Base-by-base conservation (phyloP, 2,888 invertebrate genomes). In the Rhamphomyia laevipes region DNA sequence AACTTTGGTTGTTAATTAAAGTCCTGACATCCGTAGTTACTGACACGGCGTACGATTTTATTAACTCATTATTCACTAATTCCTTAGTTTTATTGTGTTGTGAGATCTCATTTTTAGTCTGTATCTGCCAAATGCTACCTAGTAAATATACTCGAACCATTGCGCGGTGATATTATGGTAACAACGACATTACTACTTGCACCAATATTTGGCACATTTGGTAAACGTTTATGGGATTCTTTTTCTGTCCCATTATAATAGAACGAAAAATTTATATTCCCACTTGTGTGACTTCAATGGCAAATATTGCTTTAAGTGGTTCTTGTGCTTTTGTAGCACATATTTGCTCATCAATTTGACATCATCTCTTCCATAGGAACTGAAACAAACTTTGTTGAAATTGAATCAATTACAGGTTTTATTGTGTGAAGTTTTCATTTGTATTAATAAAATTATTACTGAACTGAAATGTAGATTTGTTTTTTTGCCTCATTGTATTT, bases 271-370 rank as follows among this genome's bases (percentile, higher is more conserved):
- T 18, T 53, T 56, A 17, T 46, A 56, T 7, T 52, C 52, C 49
- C 51, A 53, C 40, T 56, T 56, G 44, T 56, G 48, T 1, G 55
- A 52, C 44, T 55, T 55, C 12, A 18, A 6, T 4, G 46, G 40
- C 9, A 45, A 17, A 21, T 45, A 45, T n/a, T 45, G 45, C 27
- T 45, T 37, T 21, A 45, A 10, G n/a, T 30, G n/a, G 7, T n/a
- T 37, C n/a, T 3, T 21, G 15, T 2, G 35, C n/a, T 16, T 45
- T 45, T 21, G 45, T 35, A n/a, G 45, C 35, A 35, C 33, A 45
- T 11, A 45, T 21, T 21, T 45, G 35, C 4, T 45, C 35, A 35
- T 45, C 45, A 13, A 18, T n/a, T 21, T 23, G 15, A 45, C 4
- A 37, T n/a, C 4, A 16, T 7, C n/a, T 37, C 16, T 37, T 23